phyloP scores from a whole-genome alignment of 2,797 vertebrate genomes.

The Orientallactaga sibirica region DNA sequence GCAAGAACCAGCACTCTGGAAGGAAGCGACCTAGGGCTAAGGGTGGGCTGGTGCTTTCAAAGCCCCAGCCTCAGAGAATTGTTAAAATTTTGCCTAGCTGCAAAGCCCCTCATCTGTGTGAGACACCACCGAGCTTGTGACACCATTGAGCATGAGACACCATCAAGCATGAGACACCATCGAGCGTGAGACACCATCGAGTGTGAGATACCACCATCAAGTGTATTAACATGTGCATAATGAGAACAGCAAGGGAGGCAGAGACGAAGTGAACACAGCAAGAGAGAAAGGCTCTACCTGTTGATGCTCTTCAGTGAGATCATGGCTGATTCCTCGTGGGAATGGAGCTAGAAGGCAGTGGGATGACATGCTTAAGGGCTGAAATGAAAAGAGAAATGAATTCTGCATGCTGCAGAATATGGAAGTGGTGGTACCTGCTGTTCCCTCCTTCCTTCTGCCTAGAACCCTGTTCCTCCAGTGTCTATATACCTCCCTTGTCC shows the following conservation, averaged over 20 bases:
- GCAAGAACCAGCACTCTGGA: background rate
- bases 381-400: background rate
- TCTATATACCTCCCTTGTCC: background rate
- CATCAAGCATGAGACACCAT: no score
- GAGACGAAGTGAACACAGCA: background rate
- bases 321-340: background rate
- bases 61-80: background rate
- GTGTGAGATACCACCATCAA: background rate
- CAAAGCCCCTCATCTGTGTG: background rate
- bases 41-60: background rate
- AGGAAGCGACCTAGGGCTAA: background rate
- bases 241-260: background rate
- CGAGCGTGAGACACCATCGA: no score
- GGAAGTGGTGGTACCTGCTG: background rate
- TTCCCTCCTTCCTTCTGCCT: no score
- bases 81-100: background rate
- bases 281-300: background rate
- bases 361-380: background rate
- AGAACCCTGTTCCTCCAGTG: background rate
- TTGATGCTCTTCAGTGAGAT: background rate
- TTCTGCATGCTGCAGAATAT: background rate
- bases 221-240: accelerated
- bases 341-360: background rate
- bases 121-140: no score
- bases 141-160: background rate